phyloP scores from a whole-genome alignment of 1,140 invertebrate genomes.

The Geopemphigus sp. region DNA sequence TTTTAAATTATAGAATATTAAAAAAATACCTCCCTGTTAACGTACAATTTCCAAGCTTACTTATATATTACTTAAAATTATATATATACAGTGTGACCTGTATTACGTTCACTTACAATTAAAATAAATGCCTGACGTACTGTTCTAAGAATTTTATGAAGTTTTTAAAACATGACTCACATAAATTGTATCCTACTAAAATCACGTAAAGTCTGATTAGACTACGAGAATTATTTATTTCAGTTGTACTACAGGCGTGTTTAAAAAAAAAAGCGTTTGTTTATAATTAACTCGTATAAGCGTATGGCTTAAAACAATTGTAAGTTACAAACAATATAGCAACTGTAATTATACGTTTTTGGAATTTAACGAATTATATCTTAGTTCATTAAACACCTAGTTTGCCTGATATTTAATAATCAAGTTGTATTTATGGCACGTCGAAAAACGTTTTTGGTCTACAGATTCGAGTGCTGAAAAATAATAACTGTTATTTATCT shows the following conservation, averaged over 20 bases:
- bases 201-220: neutral
- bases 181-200: neutral
- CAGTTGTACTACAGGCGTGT: neutral
- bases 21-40: no score
- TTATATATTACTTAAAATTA: no score
- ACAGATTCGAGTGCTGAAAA: neutral
- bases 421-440: neutral
- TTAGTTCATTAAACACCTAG: neutral
- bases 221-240: neutral
- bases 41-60: no score
- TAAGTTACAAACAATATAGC: neutral
- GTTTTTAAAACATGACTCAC: neutral
- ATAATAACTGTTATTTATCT: neutral
- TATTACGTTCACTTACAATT: neutral
- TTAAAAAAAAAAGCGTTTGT: neutral
- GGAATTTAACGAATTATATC: neutral
- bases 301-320: neutral
- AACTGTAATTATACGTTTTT: neutral
- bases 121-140: neutral
- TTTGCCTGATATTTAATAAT: neutral
- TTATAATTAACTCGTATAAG: neutral
- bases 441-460: neutral
- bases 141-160: neutral
- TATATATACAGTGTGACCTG: no score
- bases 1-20: no score